phyloP scores from a whole-genome alignment of 2,113 vertebrate genomes.

The Cheilinus undulatus region DNA sequence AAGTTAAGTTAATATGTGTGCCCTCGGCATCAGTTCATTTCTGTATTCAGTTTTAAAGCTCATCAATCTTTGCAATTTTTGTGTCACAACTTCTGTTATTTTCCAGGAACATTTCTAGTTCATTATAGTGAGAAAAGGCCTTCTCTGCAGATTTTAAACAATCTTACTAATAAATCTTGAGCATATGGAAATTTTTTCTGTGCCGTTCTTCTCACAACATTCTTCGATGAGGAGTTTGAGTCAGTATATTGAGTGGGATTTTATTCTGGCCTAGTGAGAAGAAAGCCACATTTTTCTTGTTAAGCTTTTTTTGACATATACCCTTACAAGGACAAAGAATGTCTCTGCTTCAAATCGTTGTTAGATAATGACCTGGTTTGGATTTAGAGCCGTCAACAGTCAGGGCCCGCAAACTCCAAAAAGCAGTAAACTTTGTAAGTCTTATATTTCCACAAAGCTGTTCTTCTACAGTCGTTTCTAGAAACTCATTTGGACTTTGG shows the following conservation, averaged over 20 bases:
- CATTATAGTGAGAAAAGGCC: neutral
- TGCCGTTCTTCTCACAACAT: neutral
- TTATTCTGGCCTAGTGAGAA: slow-evolving; percentile 5
- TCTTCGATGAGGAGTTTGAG: slow-evolving; percentile 18
- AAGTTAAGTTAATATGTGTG: neutral
- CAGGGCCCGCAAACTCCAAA: slow-evolving; percentile 2
- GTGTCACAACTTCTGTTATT: neutral
- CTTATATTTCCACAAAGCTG: neutral
- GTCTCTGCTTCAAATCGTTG: slow-evolving; percentile 9
- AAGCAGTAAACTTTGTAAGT: slow-evolving; percentile 16
- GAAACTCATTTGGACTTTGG: slow-evolving; percentile 42
- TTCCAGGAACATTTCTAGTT: neutral
- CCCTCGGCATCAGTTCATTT: neutral
- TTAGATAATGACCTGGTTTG: slow-evolving; percentile 9
- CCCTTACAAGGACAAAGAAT: slow-evolving; percentile 59
- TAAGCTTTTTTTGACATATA: neutral
- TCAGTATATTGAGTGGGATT: slow-evolving; percentile 1
- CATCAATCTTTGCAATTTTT: neutral
- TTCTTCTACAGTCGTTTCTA: slow-evolving; percentile 15
- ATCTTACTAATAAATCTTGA: neutral
- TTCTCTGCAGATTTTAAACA: neutral
- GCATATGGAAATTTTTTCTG: neutral
- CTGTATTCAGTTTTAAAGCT: neutral
- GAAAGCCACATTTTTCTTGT: slow-evolving; percentile 1
- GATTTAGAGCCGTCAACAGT: neutral